phyloP scores from a whole-genome alignment of 92 coral and sea anemone genomes.

The Parazoanthus atlanticus region DNA sequence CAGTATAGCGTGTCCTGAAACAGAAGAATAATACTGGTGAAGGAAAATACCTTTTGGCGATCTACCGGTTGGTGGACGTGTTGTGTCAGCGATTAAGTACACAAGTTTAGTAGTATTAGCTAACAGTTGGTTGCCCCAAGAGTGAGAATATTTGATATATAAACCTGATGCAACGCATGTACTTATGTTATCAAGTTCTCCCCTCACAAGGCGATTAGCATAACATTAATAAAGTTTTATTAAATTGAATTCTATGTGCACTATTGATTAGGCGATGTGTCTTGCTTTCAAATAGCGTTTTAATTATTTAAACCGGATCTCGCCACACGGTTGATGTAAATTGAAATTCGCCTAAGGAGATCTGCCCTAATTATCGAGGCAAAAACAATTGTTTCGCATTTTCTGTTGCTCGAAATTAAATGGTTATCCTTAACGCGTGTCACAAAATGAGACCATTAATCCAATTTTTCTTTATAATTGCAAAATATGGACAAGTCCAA shows the following conservation, averaged over 20 bases:
- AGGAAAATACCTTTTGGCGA: slow-evolving; percentile 17
- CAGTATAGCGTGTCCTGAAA: neutral
- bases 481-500: slow-evolving; percentile 14
- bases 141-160: slow-evolving; percentile 12
- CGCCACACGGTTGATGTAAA: slow-evolving; percentile 84
- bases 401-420: slow-evolving; percentile 65
- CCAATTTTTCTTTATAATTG: slow-evolving; percentile 39
- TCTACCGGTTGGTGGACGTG: neutral
- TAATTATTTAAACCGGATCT: slow-evolving; percentile 95
- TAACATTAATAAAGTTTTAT: slow-evolving; percentile 93
- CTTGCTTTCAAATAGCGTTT: slow-evolving; percentile 94
- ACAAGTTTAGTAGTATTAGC: slow-evolving; percentile 15
- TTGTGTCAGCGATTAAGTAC: slow-evolving; percentile 27
- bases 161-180: neutral
- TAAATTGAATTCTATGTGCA: slow-evolving; percentile 86
- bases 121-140: slow-evolving; percentile 35
- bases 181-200: slow-evolving; percentile 69
- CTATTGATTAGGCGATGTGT: slow-evolving; percentile 82
- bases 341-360: slow-evolving; percentile 84
- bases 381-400: slow-evolving; percentile 70
- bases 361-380: slow-evolving; percentile 81
- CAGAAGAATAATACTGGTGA: neutral
- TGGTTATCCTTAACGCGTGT: slow-evolving; percentile 45
- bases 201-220: slow-evolving; percentile 79
- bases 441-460: slow-evolving; percentile 36